phyloP scores from a whole-genome alignment of 2,797 vertebrate species.

The Alauda arvensis region DNA sequence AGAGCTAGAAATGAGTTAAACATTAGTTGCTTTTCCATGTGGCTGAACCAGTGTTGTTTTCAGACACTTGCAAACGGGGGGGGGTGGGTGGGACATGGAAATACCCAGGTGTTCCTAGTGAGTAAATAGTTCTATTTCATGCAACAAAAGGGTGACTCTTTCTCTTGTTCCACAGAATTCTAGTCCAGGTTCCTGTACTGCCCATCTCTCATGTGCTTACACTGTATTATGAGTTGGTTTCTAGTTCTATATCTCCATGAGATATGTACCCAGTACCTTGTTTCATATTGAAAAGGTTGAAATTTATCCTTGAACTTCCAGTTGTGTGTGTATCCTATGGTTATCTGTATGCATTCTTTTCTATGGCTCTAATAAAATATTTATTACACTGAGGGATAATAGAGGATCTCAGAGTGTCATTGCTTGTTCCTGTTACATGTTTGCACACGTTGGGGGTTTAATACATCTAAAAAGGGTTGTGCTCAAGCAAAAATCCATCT shows the following conservation, averaged over 20 bases:
- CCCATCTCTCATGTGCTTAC: conserved; percentile 24
- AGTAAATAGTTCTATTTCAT: conserved; percentile 30
- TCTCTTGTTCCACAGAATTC: conserved; percentile 30
- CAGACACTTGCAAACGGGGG: conserved; percentile 26
- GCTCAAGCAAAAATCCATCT: not conserved
- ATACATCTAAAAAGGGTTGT: not conserved
- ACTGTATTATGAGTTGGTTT: conserved; percentile 49
- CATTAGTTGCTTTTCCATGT: conserved; percentile 55
- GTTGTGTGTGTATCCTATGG: conserved; percentile 77
- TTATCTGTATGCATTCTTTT: conserved; percentile 78
- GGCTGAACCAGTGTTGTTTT: conserved; percentile 59
- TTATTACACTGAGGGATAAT: conserved; percentile 58
- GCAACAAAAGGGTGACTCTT: conserved; percentile 32
- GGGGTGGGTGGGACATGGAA: not conserved
- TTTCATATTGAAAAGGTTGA: conserved; percentile 98
- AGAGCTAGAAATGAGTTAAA: conserved; percentile 36
- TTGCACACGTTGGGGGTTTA: not conserved
- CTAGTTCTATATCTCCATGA: conserved; percentile 87
- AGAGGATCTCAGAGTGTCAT: not conserved
- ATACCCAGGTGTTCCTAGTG: conserved; percentile 22
- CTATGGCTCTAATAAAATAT: conserved; percentile 78
- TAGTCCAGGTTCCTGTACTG: conserved; percentile 42
- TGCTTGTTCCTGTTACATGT: accelerated
- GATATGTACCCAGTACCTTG: conserved; percentile 82
- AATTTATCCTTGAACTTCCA: conserved; percentile 77